phyloP scores from a whole-genome alignment of 2,113 vertebrate species.

The Amazona vittata region DNA sequence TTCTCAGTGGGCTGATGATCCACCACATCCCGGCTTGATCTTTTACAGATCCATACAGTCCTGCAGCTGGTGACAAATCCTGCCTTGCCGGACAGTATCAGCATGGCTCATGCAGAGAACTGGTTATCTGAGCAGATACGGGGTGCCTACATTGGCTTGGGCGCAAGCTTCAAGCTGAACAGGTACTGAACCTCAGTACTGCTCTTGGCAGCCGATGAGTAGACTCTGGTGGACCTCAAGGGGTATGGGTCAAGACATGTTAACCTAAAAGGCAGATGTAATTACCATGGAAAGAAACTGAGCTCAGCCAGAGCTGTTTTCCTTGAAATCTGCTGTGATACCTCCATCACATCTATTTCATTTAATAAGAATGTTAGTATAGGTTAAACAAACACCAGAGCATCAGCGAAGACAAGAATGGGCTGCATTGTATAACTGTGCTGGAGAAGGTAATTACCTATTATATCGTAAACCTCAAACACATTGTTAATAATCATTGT shows the following conservation, averaged over 20 bases:
- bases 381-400: slow-evolving; percentile 46
- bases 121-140: too few species aligned
- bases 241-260: not conserved
- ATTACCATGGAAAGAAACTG: not conserved
- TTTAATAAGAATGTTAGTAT: not conserved
- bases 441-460: slow-evolving; percentile 66
- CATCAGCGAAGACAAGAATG: slow-evolving; percentile 14
- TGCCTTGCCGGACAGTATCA: not conserved
- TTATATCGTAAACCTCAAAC: slow-evolving; percentile 47
- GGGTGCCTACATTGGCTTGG: not conserved
- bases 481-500: slow-evolving; percentile 55
- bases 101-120: rapidly evolving
- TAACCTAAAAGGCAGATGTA: not conserved
- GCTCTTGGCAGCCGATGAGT: not conserved
- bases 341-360: not conserved
- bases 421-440: slow-evolving; percentile 41
- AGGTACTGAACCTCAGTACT: not conserved
- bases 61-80: not conserved
- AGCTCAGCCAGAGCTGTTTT: not conserved
- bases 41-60: not conserved
- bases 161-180: not conserved
- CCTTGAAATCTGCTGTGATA: not conserved
- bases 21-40: not conserved
- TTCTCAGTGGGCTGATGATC: not conserved
- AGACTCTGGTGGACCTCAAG: not conserved